Evolutionary conservation across 2,888 invertebrate genomes (phyloP), one percentile per base, ranked within the genome.

Genomic region (Archips xylosteana): DNA sequence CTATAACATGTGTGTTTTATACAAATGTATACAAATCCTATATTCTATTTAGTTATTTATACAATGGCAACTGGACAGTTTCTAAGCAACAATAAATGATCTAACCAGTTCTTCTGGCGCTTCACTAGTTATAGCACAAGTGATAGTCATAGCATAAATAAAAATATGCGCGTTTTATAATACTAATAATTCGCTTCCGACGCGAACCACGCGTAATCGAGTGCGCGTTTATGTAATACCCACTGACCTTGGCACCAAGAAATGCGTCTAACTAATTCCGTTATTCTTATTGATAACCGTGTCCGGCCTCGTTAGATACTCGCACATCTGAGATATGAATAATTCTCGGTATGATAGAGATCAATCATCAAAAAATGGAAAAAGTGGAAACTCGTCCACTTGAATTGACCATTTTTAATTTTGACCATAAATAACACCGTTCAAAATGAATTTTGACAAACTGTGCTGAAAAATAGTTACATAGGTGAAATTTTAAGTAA

Each of bases 281-380:
- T 57, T 57, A 63, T 57, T 72, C 62, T 57, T 47, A 36, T 59
- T 72, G 72, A 72, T 72, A 72, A 72, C 57, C 60, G 13, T 61
- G 9, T 57, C 63, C 42, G 39, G 42, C 47, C 32, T 12, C 34
- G 57, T 23, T 39, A 62, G 9, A 42, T 42, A 42, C 23, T 12
- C 12, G 15, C 4, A 62, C n/a, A 12, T 62, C 60, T n/a, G 36
- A 39, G 62, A 62, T 42, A 62, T 42, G 13, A n/a, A 1, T 23
- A 54, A 49, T 34, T 13, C 61, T 36, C 13, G 3, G 12, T 39
- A 8, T 39, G 34, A 39, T 51, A 2, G 51, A 51, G 51, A 51
- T 51, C 51, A 15, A 15, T 15, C 51, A 15, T 15, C 15, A 51
- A 15, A 10, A 1, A 23, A 23, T 23, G n/a, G n/a, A n/a, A n/a